A percentile compares a stretch with the other conserved stretches of the same genome.
phyloP scores from a whole-genome alignment of 2,797 vertebrate species.

The Platalea minor region DNA sequence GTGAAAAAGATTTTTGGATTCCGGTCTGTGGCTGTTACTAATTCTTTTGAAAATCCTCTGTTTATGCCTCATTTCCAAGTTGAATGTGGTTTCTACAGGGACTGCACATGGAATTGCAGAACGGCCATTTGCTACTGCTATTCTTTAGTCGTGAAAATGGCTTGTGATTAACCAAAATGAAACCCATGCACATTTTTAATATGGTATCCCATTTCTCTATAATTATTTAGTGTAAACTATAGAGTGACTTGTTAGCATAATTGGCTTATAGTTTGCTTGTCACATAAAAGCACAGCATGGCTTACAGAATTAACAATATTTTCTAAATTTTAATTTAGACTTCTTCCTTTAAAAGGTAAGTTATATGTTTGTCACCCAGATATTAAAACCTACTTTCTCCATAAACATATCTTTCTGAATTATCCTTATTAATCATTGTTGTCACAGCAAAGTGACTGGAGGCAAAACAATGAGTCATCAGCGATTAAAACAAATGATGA shows the following conservation, averaged over 20 bases:
- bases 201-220: neutral
- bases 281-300: neutral
- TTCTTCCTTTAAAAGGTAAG: neutral
- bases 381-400: conserved; percentile 18
- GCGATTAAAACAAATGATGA: conserved; percentile 31
- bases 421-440: conserved; percentile 45
- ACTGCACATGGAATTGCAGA: neutral
- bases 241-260: neutral
- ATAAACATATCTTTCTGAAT: neutral
- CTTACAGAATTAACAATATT: neutral
- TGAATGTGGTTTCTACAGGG: neutral
- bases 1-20: neutral
- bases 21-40: neutral
- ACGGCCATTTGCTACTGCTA: neutral
- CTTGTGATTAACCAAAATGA: neutral
- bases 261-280: neutral
- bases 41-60: neutral
- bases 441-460: conserved; percentile 22
- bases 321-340: neutral
- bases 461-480: conserved; percentile 34
- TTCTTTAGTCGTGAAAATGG: neutral
- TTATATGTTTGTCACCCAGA: neutral
- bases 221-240: neutral
- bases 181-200: neutral
- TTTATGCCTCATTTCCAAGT: neutral